A percentile compares a stretch with the other conserved stretches of the same genome.
Evolutionary conservation across 2,797 vertebrate genomes (phyloP).

Genomic region (Iguana delicatissima): DNA sequence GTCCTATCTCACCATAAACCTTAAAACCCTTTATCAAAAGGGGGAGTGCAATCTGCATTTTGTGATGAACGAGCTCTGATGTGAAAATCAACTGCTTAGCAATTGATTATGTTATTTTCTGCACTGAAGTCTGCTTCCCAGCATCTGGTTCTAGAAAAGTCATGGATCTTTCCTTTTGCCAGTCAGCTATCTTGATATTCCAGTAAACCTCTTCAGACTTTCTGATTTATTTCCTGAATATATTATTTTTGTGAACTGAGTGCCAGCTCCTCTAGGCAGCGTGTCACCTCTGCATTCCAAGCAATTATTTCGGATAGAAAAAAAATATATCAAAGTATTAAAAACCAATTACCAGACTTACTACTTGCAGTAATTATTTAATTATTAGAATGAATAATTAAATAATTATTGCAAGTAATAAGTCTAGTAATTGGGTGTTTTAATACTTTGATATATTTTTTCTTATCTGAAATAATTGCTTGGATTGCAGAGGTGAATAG

Average conservation of each 20-base stretch:
- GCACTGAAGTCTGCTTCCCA: conserved; percentile 52
- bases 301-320: conserved; percentile 16
- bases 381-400: neutral
- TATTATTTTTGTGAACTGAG: conserved; percentile 53
- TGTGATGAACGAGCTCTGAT: conserved; percentile 29
- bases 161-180: conserved; percentile 66
- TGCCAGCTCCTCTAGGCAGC: conserved; percentile 15
- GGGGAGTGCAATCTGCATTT: conserved; percentile 57
- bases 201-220: conserved; percentile 49
- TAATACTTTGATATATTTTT: neutral
- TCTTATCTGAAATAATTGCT: conserved; percentile 19
- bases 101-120: conserved; percentile 61
- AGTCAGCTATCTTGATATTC: conserved; percentile 57
- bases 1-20: conserved; percentile 53
- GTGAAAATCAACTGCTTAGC: conserved; percentile 46
- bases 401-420: conserved; percentile 4
- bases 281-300: conserved; percentile 39
- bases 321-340: neutral
- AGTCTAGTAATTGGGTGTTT: neutral
- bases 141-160: conserved; percentile 49
- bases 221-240: conserved; percentile 46
- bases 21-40: conserved; percentile 51
- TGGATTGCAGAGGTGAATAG: conserved; percentile 32
- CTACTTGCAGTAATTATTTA: conserved; percentile 4
- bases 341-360: neutral